Evolutionary conservation across 2,888 invertebrate species (phyloP), one percentile per base, ranked within the genome.

Genomic region (Argynnis bischoffii): DNA sequence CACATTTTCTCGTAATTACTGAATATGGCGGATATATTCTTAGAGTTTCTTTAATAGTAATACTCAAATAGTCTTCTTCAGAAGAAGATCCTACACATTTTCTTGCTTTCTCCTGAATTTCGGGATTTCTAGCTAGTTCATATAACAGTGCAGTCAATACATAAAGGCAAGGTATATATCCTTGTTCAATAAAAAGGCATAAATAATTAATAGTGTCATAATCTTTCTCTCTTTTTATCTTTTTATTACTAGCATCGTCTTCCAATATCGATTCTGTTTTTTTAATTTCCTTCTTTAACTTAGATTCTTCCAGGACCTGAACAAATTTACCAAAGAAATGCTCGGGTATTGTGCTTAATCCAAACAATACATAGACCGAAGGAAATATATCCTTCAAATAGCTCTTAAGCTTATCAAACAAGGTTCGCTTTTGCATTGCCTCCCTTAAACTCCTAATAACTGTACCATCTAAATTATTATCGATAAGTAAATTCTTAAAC

Each of bases 301-400:
- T 83, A 2, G 90, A 86, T 66, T 85, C 77, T 56, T 82, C 73
- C 6, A 88, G 70, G 66, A 72, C 69, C 26, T 79, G 70, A 26
- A 77, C 78, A n/a, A 82, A 79, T 78, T 82, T 80, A 8, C 75
- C 72, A n/a, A 83, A 80, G 31, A 82, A 81, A 70, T 85, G 80
- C 6, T 76, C 81, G 26, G 85, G 76, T 64, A 87, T 68, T 21
- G 86, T 83, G 26, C 78, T 78, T 55, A 89, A 71, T 55, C 88
- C 85, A 55, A 92, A 82, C 59, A 83, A 72, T 64, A 82, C 77
- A 71, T 87, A 92, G 64, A 92, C 70, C 1, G 91, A 92, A 0
- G 92, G 92, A 65, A 92, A 92, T 70, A 92, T 81, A 68, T 86
- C 83, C 72, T 87, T 91, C 72, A 91, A 76, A 77, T 92, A 92